phyloP scores from a whole-genome alignment of 2,797 vertebrate genomes.

The Phalloptychus januarius region DNA sequence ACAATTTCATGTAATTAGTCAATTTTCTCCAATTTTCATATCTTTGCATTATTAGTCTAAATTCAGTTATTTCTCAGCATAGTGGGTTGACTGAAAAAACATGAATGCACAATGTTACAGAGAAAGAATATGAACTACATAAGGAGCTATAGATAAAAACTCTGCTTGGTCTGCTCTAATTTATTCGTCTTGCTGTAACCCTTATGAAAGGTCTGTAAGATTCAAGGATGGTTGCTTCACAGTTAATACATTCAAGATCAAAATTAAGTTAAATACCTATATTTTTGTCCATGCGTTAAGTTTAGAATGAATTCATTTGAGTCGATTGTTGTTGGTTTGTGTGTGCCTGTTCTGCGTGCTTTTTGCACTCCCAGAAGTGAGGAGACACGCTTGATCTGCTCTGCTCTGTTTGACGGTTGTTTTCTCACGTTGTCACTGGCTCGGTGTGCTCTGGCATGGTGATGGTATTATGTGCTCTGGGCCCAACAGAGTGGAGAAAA shows the following conservation, averaged over 20 bases:
- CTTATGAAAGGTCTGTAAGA: constrained; percentile 24
- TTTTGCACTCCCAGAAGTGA: constrained; percentile 81
- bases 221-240: constrained; percentile 4
- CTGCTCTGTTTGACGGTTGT: constrained; percentile 88
- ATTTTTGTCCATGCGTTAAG: constrained; percentile 10
- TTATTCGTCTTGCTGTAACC: constrained; percentile 42
- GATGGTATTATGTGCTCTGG: constrained; percentile 77
- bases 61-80: constrained; percentile 83
- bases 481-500: constrained; percentile 76
- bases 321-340: constrained; percentile 58
- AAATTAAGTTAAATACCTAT: constrained; percentile 4
- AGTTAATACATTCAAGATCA: not conserved
- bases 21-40: constrained; percentile 80
- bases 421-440: constrained; percentile 97
- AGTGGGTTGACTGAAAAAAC: constrained; percentile 81
- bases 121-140: constrained; percentile 51
- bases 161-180: constrained; percentile 46
- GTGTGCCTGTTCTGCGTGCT: constrained; percentile 60
- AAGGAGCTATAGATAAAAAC: constrained; percentile 63
- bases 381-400: constrained; percentile 84
- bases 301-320: constrained; percentile 27
- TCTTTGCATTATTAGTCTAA: constrained; percentile 77
- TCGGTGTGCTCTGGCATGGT: constrained; percentile 74
- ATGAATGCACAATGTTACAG: constrained; percentile 70
- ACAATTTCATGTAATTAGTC: constrained; percentile 73